These are phyloP conservation scores for Aspiorhynchus laticeps DNA, from an alignment of 2,113 vertebrate species.

Conservation along the genomic window DNA sequence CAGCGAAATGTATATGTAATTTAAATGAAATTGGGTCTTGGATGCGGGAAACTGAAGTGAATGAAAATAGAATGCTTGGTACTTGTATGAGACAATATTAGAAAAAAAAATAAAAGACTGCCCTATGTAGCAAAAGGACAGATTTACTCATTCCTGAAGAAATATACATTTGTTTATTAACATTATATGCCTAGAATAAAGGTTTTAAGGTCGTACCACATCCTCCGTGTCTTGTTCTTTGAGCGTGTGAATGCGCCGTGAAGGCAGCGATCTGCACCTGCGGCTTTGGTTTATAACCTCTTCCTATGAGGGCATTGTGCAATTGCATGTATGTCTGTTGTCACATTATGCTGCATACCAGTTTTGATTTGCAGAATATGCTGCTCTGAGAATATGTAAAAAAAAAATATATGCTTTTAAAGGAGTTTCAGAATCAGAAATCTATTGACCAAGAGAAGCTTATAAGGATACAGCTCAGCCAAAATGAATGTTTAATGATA, in stretches of 20 bases:
- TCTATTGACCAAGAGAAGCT: not conserved
- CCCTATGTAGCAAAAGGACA: not conserved
- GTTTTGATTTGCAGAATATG: not conserved
- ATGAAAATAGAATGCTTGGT: not conserved
- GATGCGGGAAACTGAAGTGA: not conserved
- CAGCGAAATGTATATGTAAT: not conserved
- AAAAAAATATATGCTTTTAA: not conserved
- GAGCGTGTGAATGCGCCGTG: not conserved
- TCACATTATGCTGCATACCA: not conserved
- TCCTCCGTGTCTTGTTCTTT: not conserved
- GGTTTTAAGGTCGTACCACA: not conserved
- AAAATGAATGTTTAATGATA: not conserved
- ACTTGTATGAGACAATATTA: not conserved
- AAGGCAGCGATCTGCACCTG: not conserved
- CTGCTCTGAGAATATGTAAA: not conserved
- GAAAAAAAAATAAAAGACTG: not conserved
- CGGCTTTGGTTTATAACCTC: slow-evolving; percentile 33
- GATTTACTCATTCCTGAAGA: not conserved
- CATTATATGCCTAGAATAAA: not conserved
- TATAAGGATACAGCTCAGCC: not conserved
- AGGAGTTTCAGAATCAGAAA: not conserved
- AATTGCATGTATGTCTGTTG: not conserved
- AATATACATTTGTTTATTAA: not conserved
- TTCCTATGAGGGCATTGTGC: slow-evolving; percentile 18
- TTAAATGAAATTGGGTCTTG: not conserved